Base-by-base conservation (phyloP, 2,113 vertebrate species). In the Fregetta grallaria region DNA sequence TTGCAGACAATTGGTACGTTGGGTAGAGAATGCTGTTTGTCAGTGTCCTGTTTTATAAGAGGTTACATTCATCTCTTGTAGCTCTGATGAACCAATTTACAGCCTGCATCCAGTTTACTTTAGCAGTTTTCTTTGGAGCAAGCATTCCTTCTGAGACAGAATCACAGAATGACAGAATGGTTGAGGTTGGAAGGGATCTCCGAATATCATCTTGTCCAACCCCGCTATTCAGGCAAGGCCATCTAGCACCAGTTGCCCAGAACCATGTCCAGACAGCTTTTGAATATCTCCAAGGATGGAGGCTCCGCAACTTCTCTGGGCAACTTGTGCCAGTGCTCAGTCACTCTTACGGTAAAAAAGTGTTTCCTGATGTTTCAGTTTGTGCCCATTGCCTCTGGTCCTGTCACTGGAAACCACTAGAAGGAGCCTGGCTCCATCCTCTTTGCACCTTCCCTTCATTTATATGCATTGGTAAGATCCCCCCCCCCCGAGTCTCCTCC, bases 251-350 rank as follows among this genome's bases (percentile, higher is more conserved):
- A 20, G 20, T 15, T 86, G 12, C 14, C 38, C 68, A 61, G 44
- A 17, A 17, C 5, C 13, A 4, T 0, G 1, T 62, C 61, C 38
- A 63, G 2, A 7, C 7, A 4, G 22, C 36, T 81, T 52, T 71
- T 38, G 11, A 75, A 1, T 17, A 12, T 29, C 38, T 63, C 62
- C 15, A 25, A 36, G 38, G 47, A 40, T 13, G 27, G 75, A 67
- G 16, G 5, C 20, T 71, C 11, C 50, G 5, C 22, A n/a, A 15
- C 20, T 16, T 74, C 38, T 12, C 22, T 56, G 45, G 45, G 29
- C 45, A 73, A n/a, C 20, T 5, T 50, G 29, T 87, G 55, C 49
- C 23, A 21, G 53, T 13, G 32, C 27, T 72, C 6, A 0, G 40
- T 72, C 52, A 52, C 22, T n/a, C 38, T 72, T 23, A 52, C 6